Evolutionary conservation across 2,888 invertebrate genomes (phyloP).

Genomic region (Chouioia cunea): DNA sequence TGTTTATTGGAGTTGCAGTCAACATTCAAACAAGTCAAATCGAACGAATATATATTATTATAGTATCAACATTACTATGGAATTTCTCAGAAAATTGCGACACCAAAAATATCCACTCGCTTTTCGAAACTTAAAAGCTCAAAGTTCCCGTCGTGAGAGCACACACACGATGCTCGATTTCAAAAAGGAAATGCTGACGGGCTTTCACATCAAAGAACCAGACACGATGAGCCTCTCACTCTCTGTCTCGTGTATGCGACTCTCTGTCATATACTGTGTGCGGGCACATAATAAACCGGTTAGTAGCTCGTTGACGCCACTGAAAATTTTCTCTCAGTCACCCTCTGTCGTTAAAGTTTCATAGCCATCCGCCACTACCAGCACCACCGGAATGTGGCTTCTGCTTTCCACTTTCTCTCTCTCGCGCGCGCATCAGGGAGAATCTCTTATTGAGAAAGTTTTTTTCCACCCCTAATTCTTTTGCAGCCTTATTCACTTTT

Average conservation of each 20-base stretch:
- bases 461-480: constrained; percentile 19
- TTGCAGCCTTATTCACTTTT: no score
- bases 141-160: background rate
- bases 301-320: constrained; percentile 22
- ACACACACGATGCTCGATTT: background rate
- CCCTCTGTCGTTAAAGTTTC: constrained; percentile 43
- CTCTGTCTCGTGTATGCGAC: background rate
- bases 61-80: no score
- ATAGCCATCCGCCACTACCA: constrained; percentile 17
- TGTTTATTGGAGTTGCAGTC: no score
- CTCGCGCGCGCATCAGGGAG: constrained; percentile 1
- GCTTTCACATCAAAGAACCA: constrained; percentile 31
- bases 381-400: constrained; percentile 15
- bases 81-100: no score
- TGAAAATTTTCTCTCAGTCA: constrained; percentile 14
- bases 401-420: background rate
- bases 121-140: no score
- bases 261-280: background rate
- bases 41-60: no score
- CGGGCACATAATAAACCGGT: constrained; percentile 30
- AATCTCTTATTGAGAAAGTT: constrained; percentile 49
- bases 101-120: no score
- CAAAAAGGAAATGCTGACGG: no score
- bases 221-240: constrained; percentile 5
- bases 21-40: no score